Conservation (phyloP, 2,888 invertebrate genomes). For the Phanerotoma sp. region DNA sequence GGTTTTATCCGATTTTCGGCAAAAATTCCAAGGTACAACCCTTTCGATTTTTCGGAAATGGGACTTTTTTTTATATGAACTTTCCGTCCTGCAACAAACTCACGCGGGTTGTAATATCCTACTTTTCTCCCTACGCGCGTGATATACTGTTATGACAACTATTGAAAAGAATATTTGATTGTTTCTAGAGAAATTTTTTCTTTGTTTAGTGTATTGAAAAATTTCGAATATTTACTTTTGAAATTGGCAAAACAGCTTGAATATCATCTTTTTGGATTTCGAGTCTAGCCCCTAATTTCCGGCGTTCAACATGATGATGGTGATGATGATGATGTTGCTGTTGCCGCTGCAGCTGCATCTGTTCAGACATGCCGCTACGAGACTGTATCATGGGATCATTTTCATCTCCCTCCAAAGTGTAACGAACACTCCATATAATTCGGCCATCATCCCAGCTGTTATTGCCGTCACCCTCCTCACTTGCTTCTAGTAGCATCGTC, state of each 20-base stretch:
- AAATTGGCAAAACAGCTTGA: conserved; percentile 89
- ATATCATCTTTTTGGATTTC: conserved; percentile 93
- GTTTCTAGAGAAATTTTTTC: too few species aligned
- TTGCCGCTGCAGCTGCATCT: conserved; percentile 43
- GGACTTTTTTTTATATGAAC: too few species aligned
- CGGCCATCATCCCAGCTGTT: conserved; percentile 76
- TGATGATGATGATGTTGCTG: conserved; percentile 47
- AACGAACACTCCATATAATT: conserved; percentile 83
- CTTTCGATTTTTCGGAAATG: too few species aligned
- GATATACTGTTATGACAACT: background rate
- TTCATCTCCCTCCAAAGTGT: conserved; percentile 66
- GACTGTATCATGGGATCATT: conserved; percentile 47
- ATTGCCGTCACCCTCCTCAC: conserved; percentile 71
- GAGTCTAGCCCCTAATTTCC: conserved; percentile 77
- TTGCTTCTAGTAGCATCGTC: conserved; percentile 88
- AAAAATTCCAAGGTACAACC: too few species aligned
- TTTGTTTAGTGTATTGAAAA: too few species aligned
- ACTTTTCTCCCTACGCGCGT: too few species aligned
- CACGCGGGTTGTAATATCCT: too few species aligned
- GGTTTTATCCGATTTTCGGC: too few species aligned
- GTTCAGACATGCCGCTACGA: conserved; percentile 43
- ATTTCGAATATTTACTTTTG: conserved; percentile 76
- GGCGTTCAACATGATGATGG: conserved; percentile 51
- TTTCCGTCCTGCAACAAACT: too few species aligned
- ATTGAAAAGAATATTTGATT: too few species aligned